phyloP scores from a whole-genome alignment of 1,140 invertebrate species.

The Pygmarrhopalites habei region DNA sequence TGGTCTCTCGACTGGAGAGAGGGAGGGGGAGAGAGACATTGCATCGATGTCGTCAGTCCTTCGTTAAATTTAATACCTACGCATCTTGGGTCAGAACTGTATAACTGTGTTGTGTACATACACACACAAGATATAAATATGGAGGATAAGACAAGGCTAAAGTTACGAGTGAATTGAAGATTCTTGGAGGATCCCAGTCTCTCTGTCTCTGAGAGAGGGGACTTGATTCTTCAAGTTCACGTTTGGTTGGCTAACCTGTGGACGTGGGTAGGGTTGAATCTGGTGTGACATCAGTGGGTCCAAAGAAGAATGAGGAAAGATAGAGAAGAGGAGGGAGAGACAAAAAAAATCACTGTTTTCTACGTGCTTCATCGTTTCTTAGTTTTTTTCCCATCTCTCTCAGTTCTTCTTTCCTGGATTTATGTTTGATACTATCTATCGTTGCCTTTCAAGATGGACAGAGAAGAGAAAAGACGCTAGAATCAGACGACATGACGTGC shows the following conservation, averaged over 20 bases:
- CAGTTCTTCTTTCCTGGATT: conserved; percentile 6
- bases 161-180: no score
- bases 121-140: no score
- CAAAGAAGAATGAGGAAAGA: background rate
- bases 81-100: no score
- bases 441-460: background rate
- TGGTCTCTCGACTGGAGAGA: no score
- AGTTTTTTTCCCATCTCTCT: background rate
- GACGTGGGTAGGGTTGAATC: conserved; percentile 5
- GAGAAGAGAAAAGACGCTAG: background rate
- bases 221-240: background rate
- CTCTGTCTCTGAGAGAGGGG: background rate
- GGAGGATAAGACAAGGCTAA: no score
- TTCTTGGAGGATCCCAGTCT: no score
- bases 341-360: background rate
- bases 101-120: no score
- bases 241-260: conserved; percentile 5
- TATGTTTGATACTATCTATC: conserved; percentile 7
- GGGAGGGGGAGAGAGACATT: no score
- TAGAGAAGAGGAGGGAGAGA: background rate
- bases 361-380: background rate
- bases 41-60: no score
- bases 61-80: no score
- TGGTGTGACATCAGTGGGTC: background rate
- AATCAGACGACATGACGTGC: background rate